These are phyloP conservation scores for Dendrocincla tyrannina DNA, from an alignment of 2,797 vertebrate species.

Conservation along the genomic window DNA sequence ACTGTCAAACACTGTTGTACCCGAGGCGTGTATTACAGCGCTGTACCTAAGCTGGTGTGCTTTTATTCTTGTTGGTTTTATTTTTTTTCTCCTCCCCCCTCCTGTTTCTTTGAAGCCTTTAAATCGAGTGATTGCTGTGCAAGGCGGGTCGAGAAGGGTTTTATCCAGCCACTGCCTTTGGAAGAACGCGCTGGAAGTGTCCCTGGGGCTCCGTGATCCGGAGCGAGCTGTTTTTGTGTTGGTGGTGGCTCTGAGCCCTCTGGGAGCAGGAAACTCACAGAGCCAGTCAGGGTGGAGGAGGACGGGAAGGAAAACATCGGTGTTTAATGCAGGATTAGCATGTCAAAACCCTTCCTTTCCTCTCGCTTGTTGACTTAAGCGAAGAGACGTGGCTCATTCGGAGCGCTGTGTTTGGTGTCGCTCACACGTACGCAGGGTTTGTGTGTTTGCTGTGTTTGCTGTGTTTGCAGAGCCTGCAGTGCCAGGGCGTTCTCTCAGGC, in stretches of 20 bases:
- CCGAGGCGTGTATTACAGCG: fast-evolving
- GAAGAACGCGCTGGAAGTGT: no score
- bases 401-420: background rate
- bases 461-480: fast-evolving
- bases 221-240: background rate
- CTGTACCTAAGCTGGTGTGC: background rate
- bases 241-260: background rate
- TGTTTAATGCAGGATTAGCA: background rate
- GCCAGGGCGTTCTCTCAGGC: fast-evolving
- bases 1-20: fast-evolving
- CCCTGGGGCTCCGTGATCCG: fast-evolving
- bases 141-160: background rate
- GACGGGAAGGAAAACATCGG: background rate
- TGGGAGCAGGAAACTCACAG: background rate
- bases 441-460: no score
- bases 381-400: fast-evolving
- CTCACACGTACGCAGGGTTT: fast-evolving
- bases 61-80: background rate
- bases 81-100: background rate
- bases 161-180: fast-evolving
- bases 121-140: background rate
- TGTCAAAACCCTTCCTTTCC: background rate
- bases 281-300: background rate
- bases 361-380: background rate
- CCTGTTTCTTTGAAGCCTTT: background rate